These are phyloP conservation scores for Xanthia togata DNA, from an alignment of 2,888 invertebrate genomes.

Conservation along the genomic window DNA sequence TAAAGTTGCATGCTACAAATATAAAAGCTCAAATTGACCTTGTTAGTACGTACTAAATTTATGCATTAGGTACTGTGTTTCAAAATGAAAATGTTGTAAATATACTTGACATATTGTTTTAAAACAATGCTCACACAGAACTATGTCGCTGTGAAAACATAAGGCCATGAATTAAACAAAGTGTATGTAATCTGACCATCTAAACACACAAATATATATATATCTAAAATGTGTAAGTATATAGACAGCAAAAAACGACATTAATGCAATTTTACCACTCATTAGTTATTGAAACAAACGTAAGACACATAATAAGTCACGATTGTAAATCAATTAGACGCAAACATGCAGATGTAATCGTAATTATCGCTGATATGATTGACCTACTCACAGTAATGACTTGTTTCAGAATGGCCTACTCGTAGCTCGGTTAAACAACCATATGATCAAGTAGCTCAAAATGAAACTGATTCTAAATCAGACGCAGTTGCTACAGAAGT, in stretches of 20 bases:
- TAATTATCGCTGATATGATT: slow-evolving; percentile 26
- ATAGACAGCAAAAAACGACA: slow-evolving; percentile 27
- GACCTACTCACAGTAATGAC: slow-evolving; percentile 45
- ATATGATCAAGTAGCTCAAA: slow-evolving; percentile 58
- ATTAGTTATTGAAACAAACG: slow-evolving; percentile 24
- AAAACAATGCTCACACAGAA: slow-evolving; percentile 38
- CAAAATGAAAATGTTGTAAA: slow-evolving; percentile 26
- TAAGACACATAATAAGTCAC: slow-evolving; percentile 45
- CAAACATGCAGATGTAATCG: slow-evolving; percentile 35
- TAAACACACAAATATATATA: slow-evolving; percentile 31
- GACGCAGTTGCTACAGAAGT: slow-evolving; percentile 37
- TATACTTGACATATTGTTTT: slow-evolving; percentile 42
- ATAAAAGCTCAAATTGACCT: slow-evolving; percentile 24
- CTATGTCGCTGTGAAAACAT: slow-evolving; percentile 24
- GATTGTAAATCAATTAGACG: slow-evolving; percentile 35
- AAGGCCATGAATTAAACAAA: slow-evolving; percentile 53
- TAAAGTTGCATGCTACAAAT: neutral
- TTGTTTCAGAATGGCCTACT: slow-evolving; percentile 81
- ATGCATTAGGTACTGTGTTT: neutral
- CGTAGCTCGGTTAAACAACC: slow-evolving; percentile 85
- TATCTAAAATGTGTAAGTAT: neutral
- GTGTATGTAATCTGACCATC: slow-evolving; percentile 48
- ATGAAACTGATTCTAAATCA: slow-evolving; percentile 54
- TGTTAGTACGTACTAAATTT: neutral
- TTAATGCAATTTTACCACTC: slow-evolving; percentile 31